phyloP scores from a whole-genome alignment of 2,113 vertebrate genomes.

The Equus quagga region DNA sequence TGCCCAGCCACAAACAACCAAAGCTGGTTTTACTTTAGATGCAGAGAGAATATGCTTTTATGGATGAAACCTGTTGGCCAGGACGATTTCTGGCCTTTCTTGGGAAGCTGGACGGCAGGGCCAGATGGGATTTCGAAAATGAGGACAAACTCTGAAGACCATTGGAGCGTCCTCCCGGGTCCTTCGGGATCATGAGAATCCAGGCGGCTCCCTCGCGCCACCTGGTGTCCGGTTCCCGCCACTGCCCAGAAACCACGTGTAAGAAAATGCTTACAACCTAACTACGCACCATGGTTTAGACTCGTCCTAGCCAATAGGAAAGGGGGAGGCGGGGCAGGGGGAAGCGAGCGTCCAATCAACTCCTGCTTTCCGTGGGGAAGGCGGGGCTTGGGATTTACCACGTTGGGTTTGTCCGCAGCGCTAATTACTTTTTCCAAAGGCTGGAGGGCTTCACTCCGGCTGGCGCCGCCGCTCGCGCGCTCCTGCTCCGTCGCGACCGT shows the following conservation, averaged over 20 bases:
- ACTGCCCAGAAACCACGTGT: constrained; percentile 91
- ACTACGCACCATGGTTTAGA: constrained; percentile 70
- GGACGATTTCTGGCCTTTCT: neutral
- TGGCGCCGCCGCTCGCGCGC: constrained; percentile 61
- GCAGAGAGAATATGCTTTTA: neutral
- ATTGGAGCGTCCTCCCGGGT: neutral
- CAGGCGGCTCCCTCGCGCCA: constrained; percentile 70
- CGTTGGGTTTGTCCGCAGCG: constrained; percentile 88
- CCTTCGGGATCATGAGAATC: too few relatives aligned
- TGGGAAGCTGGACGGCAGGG: neutral
- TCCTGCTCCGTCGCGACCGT: constrained; percentile 49
- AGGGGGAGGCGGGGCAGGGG: constrained; percentile 62
- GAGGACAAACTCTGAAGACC: neutral
- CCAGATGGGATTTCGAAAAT: neutral
- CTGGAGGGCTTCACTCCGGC: constrained; percentile 83
- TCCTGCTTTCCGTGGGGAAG: constrained; percentile 47
- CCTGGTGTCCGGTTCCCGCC: constrained; percentile 51
- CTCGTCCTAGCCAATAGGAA: constrained; percentile 72
- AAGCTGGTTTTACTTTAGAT: neutral
- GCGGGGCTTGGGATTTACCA: constrained; percentile 85
- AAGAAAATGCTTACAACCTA: constrained; percentile 85
- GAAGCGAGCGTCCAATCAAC: constrained; percentile 46
- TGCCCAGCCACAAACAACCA: neutral
- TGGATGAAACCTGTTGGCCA: neutral
- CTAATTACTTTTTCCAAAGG: constrained; percentile 88